Percentiles rank a stretch among this genome's conserved stretches.
Conservation (phyloP, 2,113 vertebrate species). For the Oxygymnocypris stewartii region DNA sequence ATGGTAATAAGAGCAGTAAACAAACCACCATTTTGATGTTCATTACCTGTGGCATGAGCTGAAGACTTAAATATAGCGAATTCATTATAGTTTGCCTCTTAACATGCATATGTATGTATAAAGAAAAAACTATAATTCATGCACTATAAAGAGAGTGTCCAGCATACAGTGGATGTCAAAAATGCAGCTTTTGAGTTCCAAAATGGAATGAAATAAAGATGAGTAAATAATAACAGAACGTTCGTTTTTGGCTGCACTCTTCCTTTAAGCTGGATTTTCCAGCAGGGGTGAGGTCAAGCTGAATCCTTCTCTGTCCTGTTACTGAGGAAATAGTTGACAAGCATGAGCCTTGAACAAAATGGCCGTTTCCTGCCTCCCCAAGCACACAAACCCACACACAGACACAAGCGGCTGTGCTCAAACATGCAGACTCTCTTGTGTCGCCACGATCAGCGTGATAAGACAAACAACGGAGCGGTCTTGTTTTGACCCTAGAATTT, state of each 20-base stretch:
- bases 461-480: constrained; percentile 10
- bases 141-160: not conserved
- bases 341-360: constrained; percentile 45
- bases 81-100: not conserved
- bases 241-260: constrained; percentile 13
- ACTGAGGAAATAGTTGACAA: constrained; percentile 48
- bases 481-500: constrained; percentile 15
- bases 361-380: constrained; percentile 29
- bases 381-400: constrained; percentile 21
- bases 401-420: constrained; percentile 26
- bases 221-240: constrained; percentile 1
- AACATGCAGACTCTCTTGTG: constrained; percentile 33
- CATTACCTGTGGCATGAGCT: not conserved
- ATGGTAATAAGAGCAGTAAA: not conserved
- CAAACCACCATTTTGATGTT: not conserved
- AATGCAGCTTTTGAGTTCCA: not conserved
- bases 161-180: not conserved
- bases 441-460: no score
- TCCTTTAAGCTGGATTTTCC: constrained; percentile 4
- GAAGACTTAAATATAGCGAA: not conserved
- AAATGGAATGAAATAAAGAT: not conserved
- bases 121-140: no score
- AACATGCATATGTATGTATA: no score
- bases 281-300: constrained; percentile 32
- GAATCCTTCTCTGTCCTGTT: constrained; percentile 40